A percentile compares a stretch with the other conserved stretches of the same genome.
Conservation (phyloP, 2,797 vertebrate species). For the Notolepis coatsorum region DNA sequence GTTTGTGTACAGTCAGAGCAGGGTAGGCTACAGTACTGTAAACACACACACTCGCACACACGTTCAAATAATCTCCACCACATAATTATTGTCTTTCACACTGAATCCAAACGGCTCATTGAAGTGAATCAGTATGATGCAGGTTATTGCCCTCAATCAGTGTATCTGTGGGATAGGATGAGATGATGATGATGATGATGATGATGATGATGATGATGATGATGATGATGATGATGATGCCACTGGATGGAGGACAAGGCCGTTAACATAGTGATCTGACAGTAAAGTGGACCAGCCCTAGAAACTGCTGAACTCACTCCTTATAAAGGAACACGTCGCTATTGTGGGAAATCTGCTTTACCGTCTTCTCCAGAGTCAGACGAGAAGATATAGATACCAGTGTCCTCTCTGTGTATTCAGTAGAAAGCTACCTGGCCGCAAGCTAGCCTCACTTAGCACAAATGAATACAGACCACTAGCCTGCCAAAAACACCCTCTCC, state of each 20-base stretch:
- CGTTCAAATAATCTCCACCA: conserved; percentile 41
- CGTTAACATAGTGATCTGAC: conserved; percentile 36
- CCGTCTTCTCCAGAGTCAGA: too few relatives aligned
- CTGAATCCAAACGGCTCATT: conserved; percentile 26
- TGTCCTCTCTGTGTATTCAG: too few relatives aligned
- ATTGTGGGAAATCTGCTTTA: too few relatives aligned
- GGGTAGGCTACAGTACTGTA: conserved; percentile 35
- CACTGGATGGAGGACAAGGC: conserved; percentile 41
- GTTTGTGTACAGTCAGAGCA: conserved; percentile 71
- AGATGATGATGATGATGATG: conserved; percentile 58
- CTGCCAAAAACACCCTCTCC: too few relatives aligned
- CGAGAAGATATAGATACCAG: too few relatives aligned
- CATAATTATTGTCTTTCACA: conserved; percentile 55
- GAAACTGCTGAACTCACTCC: too few relatives aligned
- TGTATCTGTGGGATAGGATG: conserved; percentile 57
- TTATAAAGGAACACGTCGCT: too few relatives aligned
- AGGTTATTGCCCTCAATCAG: conserved; percentile 42
- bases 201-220: conserved; percentile 61
- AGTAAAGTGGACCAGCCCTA: neutral
- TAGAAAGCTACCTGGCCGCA: too few relatives aligned
- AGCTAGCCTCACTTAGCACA: too few relatives aligned
- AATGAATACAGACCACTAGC: too few relatives aligned
- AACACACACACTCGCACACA: conserved; percentile 39
- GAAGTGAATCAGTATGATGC: conserved; percentile 51
- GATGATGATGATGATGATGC: conserved; percentile 63